Conservation (phyloP, 2,888 invertebrate species). For the Chymomyza amoena region DNA sequence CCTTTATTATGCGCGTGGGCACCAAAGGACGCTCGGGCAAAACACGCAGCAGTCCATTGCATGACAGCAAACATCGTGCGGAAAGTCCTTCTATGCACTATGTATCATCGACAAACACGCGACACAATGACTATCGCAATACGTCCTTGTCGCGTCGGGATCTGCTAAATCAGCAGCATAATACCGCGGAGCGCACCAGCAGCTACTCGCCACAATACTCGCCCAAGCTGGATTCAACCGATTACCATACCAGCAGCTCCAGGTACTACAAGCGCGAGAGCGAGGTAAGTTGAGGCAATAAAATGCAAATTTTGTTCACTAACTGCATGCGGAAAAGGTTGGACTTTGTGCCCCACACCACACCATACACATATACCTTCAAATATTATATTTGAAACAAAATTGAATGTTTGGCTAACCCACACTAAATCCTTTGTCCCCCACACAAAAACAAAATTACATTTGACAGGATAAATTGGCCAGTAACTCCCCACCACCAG, state of each 20-base stretch:
- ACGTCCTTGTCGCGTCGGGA: constrained; percentile 67
- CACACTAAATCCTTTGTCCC: constrained; percentile 30
- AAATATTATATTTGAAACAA: constrained; percentile 18
- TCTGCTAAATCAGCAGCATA: constrained; percentile 46
- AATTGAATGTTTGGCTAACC: constrained; percentile 57
- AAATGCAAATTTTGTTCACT: constrained; percentile 5
- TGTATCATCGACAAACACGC: constrained; percentile 73
- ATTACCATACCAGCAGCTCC: constrained; percentile 75
- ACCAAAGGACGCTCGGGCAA: constrained; percentile 83
- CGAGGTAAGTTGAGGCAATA: constrained; percentile 69
- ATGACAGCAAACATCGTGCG: constrained; percentile 80
- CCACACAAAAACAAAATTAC: constrained; percentile 51
- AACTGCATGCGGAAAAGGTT: constrained; percentile 41
- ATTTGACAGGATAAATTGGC: constrained; percentile 69
- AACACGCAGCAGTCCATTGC: constrained; percentile 81
- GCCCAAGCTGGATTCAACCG: constrained; percentile 74
- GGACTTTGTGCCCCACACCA: constrained; percentile 31
- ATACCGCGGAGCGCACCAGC: constrained; percentile 67
- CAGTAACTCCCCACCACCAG: constrained; percentile 62
- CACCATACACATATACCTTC: constrained; percentile 29
- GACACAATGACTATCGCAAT: constrained; percentile 77
- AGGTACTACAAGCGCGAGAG: constrained; percentile 78
- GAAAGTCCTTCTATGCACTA: constrained; percentile 79
- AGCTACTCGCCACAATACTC: constrained; percentile 79
- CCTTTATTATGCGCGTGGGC: constrained; percentile 92